Evolutionary conservation across 2,797 vertebrate species (phyloP).

Genomic region (Pagetopsis macropterus): DNA sequence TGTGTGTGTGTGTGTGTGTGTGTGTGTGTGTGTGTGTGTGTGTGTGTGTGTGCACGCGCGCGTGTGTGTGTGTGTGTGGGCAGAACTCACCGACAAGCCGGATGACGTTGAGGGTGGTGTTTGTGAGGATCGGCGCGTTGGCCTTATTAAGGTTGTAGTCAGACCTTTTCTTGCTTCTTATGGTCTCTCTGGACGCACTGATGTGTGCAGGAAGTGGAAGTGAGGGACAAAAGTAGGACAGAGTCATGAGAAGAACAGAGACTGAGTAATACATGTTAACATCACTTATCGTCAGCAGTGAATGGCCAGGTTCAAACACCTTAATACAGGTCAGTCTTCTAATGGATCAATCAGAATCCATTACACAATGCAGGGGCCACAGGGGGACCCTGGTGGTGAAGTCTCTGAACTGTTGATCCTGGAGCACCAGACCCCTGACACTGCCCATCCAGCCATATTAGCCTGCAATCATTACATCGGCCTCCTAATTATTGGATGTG

Average conservation of each 20-base stretch:
- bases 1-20: too few relatives aligned
- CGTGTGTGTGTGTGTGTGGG: background rate
- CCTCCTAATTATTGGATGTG: slow-evolving; percentile 54
- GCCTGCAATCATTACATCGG: slow-evolving; percentile 40
- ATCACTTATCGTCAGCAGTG: slow-evolving; percentile 37
- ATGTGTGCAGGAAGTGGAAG: slow-evolving; percentile 36
- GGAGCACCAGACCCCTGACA: slow-evolving; percentile 59
- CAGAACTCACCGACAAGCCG: slow-evolving; percentile 93
- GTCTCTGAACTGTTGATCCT: slow-evolving; percentile 56
- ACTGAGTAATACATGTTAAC: slow-evolving; percentile 38
- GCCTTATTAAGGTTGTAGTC: slow-evolving; percentile 96
- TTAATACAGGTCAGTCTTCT: slow-evolving; percentile 46
- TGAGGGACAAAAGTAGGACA: slow-evolving; percentile 20
- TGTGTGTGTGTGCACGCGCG: too few relatives aligned
- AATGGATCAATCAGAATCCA: slow-evolving; percentile 73
- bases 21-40: too few relatives aligned
- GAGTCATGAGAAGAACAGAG: slow-evolving; percentile 19
- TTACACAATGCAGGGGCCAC: slow-evolving; percentile 48
- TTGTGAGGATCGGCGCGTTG: slow-evolving; percentile 96
- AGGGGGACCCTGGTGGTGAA: slow-evolving; percentile 26
- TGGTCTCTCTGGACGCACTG: slow-evolving; percentile 92
- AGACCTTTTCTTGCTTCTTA: slow-evolving; percentile 92
- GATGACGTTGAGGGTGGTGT: slow-evolving; percentile 98
- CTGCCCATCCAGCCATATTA: slow-evolving; percentile 54
- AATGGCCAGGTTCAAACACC: slow-evolving; percentile 44